Evolutionary conservation across 2,888 invertebrate genomes (phyloP), one percentile per base, ranked within the genome.

Genomic region (Philonicus albiceps): DNA sequence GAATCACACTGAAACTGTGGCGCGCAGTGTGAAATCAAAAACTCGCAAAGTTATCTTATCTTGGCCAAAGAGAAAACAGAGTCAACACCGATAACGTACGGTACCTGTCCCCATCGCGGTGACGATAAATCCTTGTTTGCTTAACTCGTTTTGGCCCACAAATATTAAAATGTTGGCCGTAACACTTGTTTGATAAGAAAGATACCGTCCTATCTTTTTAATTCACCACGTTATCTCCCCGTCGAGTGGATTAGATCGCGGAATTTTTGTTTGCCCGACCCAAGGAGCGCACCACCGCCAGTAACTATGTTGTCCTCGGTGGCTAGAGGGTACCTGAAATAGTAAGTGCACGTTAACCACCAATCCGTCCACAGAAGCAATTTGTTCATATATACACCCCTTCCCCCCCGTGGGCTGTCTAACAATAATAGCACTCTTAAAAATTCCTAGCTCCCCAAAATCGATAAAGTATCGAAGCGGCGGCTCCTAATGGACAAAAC

Each of bases 141-240:
- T 73, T 16, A 84, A 73, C 84, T 64, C 84, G 73, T 40, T 84
- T 84, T 84, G 73, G 72, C 31, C 84, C 43, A 73, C 84, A 73
- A 73, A 73, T 83, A 84, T 84, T 84, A 84, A 73, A 40, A 76
- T 85, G 55, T 49, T 49, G 72, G 37, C 55, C 31, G 19, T 84
- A 13, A 86, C 87, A 87, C 87, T 87, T 87, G 87, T 87, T 87
- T 87, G 87, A 87, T 87, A 86, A 87, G 75, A 80, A 83, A 85
- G 87, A 87, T 87, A 87, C 49, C 37, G 30, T 80, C 80, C 81
- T 87, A 87, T 87, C 87, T 55, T 30, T 53, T n/a, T 31, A 27
- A 75, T 75, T 75, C 37, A 75, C 19, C 19, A 22, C 53, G 19
- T 75, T 85, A 85, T 85, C 49, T 49, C 30, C 27, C 49, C 43